Conservation (phyloP, 2,797 vertebrate species). For the Nannoperca australis region DNA sequence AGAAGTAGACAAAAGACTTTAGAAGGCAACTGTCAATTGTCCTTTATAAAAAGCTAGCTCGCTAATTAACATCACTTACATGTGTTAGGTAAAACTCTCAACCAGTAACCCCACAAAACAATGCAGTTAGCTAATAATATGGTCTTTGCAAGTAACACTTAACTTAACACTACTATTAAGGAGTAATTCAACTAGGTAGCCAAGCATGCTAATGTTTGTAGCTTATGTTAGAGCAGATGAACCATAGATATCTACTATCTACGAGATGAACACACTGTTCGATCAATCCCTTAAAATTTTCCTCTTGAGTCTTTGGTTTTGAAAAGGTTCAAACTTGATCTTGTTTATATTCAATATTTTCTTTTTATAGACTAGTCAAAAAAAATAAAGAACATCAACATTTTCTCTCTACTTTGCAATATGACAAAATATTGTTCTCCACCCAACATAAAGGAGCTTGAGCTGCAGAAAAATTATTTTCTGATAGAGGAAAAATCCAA, state of each 20-base stretch:
- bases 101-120: background rate
- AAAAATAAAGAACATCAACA: background rate
- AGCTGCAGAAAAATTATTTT: slow-evolving; percentile 6
- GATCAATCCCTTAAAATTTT: background rate
- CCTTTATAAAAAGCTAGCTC: background rate
- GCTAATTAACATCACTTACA: background rate
- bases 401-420: background rate
- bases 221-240: background rate
- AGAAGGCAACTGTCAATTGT: background rate
- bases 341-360: slow-evolving; percentile 18
- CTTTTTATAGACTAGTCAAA: background rate
- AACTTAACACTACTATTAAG: background rate
- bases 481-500: background rate
- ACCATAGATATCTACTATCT: too few relatives aligned
- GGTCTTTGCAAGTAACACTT: background rate
- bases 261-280: background rate
- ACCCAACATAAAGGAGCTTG: background rate
- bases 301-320: background rate
- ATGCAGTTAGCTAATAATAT: background rate
- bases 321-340: background rate
- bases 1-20: background rate
- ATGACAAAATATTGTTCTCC: slow-evolving; percentile 19
- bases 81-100: background rate
- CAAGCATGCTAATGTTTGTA: background rate
- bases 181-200: background rate